These are phyloP conservation scores for Calameuta filiformis DNA, from an alignment of 2,888 invertebrate genomes.

Conservation along the genomic window DNA sequence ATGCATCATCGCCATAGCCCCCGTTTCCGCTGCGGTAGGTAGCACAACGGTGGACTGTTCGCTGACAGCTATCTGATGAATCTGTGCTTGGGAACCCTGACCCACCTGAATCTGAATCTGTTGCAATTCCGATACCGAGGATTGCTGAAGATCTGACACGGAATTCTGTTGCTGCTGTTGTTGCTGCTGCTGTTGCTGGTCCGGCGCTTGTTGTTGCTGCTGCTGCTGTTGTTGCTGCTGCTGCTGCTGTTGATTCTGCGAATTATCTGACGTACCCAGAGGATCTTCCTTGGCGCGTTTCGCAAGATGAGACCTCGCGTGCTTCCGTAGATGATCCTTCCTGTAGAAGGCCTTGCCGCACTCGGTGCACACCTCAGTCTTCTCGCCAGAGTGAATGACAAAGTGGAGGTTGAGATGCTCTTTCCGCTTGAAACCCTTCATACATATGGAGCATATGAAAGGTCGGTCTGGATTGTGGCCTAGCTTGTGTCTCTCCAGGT, in stretches of 20 bases:
- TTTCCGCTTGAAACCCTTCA: conserved; percentile 83
- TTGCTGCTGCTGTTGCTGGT: conserved; percentile 41
- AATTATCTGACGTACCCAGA: conserved; percentile 44
- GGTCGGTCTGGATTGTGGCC: conserved; percentile 86
- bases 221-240: conserved; percentile 53
- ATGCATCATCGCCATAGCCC: conserved; percentile 64
- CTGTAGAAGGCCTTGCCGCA: conserved; percentile 84
- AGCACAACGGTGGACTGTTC: conserved; percentile 68
- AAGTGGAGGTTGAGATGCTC: conserved; percentile 86
- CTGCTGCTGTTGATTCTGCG: conserved; percentile 65
- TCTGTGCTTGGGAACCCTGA: conserved; percentile 62
- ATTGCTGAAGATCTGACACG: conserved; percentile 40
- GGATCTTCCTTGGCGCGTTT: conserved; percentile 79
- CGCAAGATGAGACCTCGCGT: conserved; percentile 82
- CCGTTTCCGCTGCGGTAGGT: conserved; percentile 68
- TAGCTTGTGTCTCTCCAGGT: conserved; percentile 81
- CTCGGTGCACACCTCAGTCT: conserved; percentile 81
- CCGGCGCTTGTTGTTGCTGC: conserved; percentile 38
- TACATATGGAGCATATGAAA: conserved; percentile 81
- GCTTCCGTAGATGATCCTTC: conserved; percentile 84
- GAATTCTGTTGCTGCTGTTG: conserved; percentile 46
- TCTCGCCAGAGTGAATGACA: conserved; percentile 86
- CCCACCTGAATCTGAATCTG: conserved; percentile 58
- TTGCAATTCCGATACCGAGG: conserved; percentile 38
- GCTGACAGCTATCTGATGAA: conserved; percentile 61